A percentile compares a stretch with the other conserved stretches of the same genome.
Conservation (phyloP, 2,797 vertebrate species). For the Tadarida brasiliensis region DNA sequence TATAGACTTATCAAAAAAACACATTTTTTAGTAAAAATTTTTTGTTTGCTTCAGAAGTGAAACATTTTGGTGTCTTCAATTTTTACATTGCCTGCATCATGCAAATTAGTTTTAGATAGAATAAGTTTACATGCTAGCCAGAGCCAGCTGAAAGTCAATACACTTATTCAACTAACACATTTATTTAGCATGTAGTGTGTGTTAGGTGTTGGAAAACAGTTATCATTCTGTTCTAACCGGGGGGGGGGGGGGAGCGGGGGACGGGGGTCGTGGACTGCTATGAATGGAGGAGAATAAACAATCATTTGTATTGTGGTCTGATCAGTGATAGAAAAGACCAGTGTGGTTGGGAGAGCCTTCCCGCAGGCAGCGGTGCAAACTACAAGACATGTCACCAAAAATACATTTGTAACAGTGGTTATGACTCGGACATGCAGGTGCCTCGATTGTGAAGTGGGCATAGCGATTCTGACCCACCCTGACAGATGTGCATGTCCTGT, state of each 20-base stretch:
- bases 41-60: neutral
- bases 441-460: neutral
- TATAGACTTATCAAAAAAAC: neutral
- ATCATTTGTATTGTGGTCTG: no score
- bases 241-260: neutral
- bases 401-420: neutral
- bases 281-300: neutral
- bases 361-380: neutral
- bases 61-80: neutral
- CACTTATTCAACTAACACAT: neutral
- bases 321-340: neutral
- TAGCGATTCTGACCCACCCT: neutral
- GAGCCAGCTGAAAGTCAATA: neutral
- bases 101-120: neutral
- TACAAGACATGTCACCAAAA: neutral
- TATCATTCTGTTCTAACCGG: neutral
- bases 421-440: neutral
- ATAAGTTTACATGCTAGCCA: neutral
- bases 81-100: neutral
- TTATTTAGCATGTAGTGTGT: neutral
- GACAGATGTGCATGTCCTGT: neutral
- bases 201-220: neutral
- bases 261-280: neutral
- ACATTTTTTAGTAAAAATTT: neutral
- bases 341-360: neutral